Base-by-base conservation (phyloP, 2,797 vertebrate genomes). In the Acipenser oxyrinchus region DNA sequence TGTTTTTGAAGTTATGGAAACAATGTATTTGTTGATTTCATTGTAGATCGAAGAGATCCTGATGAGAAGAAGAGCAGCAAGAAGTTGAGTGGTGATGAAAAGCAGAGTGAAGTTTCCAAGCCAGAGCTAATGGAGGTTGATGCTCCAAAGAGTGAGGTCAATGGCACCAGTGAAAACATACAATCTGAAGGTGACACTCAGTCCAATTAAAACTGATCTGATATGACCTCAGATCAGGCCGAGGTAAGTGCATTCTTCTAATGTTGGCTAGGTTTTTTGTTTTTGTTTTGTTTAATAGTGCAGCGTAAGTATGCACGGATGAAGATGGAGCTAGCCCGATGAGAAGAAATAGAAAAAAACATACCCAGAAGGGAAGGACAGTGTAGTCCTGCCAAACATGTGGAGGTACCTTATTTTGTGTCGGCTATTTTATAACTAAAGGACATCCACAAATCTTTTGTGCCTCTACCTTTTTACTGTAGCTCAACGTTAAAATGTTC, bases 201-300 rank as follows among this genome's bases (percentile, higher is more conserved):
- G 96, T 99, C 96, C 96, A 98, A 97, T 99, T 99, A 98, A 99
- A 98, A 99, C 96, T 98, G 95, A 98, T 99, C 96, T 99, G 96
- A 97, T 99, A 96, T 94, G 96, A 96, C 96, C 96, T 98, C 96
- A 98, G 95, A 98, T 98, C 96, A 94, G 95, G 89, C 91, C 92
- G 94, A 92, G 93, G 92, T 93, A 89, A 89, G 79, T 92, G 87
- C 78, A 87, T 81, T 81, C 86, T 88, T 89, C 87, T 87, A 85
- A 84, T 85, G 89, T 88, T 88, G 84, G 88, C 86, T 90, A 89
- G 88, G 88, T 87, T 90, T 89, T 89, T 89, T 89, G 86, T 89
- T 91, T 91, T 66, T 59, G 86, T 90, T 89, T 94, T 88, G 88
- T 89, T 95, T 87, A 89, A 94, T 90, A 95, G 94, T 98, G 93